Conservation (phyloP, 2,888 invertebrate species). For the Notocelia uddmanniana region DNA sequence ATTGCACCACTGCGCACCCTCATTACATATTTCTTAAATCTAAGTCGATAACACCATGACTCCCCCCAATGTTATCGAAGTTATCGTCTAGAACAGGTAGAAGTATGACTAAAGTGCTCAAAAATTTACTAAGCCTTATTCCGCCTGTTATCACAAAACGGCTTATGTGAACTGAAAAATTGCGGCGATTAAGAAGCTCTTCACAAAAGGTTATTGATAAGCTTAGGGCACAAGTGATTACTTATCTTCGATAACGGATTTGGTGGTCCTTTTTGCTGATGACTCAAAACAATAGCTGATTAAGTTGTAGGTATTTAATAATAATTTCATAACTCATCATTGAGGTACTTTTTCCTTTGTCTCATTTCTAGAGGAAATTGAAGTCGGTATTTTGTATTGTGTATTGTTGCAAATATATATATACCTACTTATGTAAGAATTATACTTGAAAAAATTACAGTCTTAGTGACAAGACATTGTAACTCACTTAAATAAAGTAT, state of each 20-base stretch:
- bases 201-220: constrained; percentile 19
- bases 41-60: neutral
- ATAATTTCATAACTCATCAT: constrained; percentile 9
- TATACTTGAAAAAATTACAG: too few relatives aligned
- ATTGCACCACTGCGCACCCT: neutral
- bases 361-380: neutral
- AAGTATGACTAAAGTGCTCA: constrained; percentile 24
- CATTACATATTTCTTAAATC: neutral
- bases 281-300: constrained; percentile 10
- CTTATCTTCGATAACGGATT: constrained; percentile 32
- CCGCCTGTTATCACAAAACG: neutral
- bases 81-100: constrained; percentile 16
- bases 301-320: neutral
- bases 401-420: too few relatives aligned
- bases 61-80: too few relatives aligned
- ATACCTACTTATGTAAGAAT: too few relatives aligned
- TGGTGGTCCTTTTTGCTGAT: constrained; percentile 21
- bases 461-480: too few relatives aligned
- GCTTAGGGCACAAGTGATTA: constrained; percentile 8
- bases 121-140: constrained; percentile 3
- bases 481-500: too few relatives aligned
- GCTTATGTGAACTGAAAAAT: neutral
- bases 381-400: neutral
- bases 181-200: neutral
- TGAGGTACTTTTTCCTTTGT: neutral